Evolutionary conservation across 1,140 invertebrate genomes (phyloP), one percentile per base, ranked within the genome.

Genomic region (Episyrphus balteatus): DNA sequence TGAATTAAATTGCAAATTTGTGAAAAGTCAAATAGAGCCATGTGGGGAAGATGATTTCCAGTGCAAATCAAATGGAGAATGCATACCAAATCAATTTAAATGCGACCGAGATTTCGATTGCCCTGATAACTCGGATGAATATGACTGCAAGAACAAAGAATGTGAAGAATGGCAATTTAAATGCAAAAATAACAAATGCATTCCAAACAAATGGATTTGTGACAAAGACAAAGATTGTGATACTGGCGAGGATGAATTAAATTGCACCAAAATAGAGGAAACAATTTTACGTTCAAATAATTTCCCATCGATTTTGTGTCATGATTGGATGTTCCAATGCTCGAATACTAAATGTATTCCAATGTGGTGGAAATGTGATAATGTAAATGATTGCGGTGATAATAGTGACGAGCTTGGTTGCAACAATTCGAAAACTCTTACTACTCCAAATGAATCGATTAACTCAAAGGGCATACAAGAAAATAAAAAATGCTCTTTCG

Each of bases 331-430:
- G 82, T 82, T 85, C 53, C 74, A 72, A 50, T 88, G 85, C 58
- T 64, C 70, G 11, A 84, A 84, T 55, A 75, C 77, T 12, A 81
- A 82, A 48, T 95, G 91, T 60, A 81, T 94, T 40, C 86, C 89
- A 0, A 80, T 80, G 40, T 83, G 86, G 86, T 91, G 88, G 82
- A 80, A 84, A 67, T 72, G 75, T 51, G 76, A 78, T 53, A 57
- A 63, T 5, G 70, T 73, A 14, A 66, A 82, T 49, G 88, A 92
- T 57, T 93, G 88, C 55, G 77, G 75, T 0, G 88, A 93, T 62
- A 70, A 74, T 33, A 82, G 81, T 0, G 89, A 93, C 59, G 88
- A 92, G 58, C 50, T 75, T 3, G 82, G 79, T 0, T 86, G 84
- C 55, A 72, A 14, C 7, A 48, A 50, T 15, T 51, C 58, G 0